Base-by-base conservation (phyloP, 2,113 vertebrate species). In the Aegypius monachus region DNA sequence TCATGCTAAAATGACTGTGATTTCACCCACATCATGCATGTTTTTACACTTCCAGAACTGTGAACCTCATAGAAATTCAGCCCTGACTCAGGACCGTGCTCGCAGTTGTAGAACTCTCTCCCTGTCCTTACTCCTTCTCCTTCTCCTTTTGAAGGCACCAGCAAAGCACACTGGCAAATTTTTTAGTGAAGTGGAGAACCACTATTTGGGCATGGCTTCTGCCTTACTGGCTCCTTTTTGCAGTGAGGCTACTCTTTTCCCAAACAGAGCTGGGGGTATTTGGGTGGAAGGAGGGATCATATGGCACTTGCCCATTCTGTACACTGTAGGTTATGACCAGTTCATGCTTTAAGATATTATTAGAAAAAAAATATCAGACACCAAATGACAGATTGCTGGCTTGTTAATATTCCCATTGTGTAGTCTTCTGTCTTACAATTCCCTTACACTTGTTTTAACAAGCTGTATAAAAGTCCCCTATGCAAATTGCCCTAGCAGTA, bases 391-490 rank as follows among this genome's bases (percentile, higher is more conserved):
- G 72, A 70, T 81, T 67, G 10, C 45, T 80, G 56, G 56, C 70
- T 94, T 82, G 53, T 90, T 95, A 91, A 45, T 83, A 94, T 91
- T 95, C 84, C 55, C 16, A 68, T 18, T 72, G 66, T 71, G 40
- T 48, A 80, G 48, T 68, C 56, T 72, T 34, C 78, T 65, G 43
- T 79, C 84, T 96, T 66, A 53, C 36, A 82, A 53, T 78, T 90
- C 62, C 31, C 31, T 65, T 48, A 63, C 34, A 80, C 58, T 93
- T 82, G 40, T 86, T 96, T 88, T 80, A 91, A 93, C 56, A 95
- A 93, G 74, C 78, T 74, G n/a, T 72, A 63, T 32, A 73, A 93
- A 94, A 94, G 84, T 88, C 53, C 47, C 27, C 31, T 75, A 85
- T 82, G 93, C 87, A 96, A 96, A 91, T 89, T 96, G 34, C 32